phyloP scores from a whole-genome alignment of 1,140 invertebrate species.

The Drosophila repleta region DNA sequence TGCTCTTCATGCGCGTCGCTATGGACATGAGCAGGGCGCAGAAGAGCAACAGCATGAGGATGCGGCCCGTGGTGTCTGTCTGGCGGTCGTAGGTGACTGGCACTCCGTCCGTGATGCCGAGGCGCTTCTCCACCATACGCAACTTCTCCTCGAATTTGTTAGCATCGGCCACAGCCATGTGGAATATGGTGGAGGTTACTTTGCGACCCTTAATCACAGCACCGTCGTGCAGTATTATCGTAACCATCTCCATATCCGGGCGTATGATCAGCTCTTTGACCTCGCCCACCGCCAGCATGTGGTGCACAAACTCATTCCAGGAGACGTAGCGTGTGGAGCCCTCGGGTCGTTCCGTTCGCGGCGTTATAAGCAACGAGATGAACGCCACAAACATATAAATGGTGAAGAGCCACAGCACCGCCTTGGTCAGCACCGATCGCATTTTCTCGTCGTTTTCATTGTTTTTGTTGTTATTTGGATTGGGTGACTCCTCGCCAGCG shows the following conservation, averaged over 20 bases:
- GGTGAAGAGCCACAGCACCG: slow-evolving; percentile 90
- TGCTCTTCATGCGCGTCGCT: slow-evolving; percentile 87
- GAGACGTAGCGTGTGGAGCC: slow-evolving; percentile 88
- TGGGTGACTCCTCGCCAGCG: slow-evolving; percentile 72
- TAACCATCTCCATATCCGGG: slow-evolving; percentile 92
- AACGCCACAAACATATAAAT: slow-evolving; percentile 89
- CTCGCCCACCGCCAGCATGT: slow-evolving; percentile 96
- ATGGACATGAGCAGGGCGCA: slow-evolving; percentile 88
- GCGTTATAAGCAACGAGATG: slow-evolving; percentile 89
- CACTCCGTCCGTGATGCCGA: slow-evolving; percentile 92
- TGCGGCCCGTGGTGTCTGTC: slow-evolving; percentile 88
- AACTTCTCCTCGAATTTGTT: slow-evolving; percentile 95
- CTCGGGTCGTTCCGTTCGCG: slow-evolving; percentile 88
- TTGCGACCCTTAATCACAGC: slow-evolving; percentile 93
- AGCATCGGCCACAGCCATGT: slow-evolving; percentile 93
- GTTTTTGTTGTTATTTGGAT: slow-evolving; percentile 86
- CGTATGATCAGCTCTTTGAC: slow-evolving; percentile 94
- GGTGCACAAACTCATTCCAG: slow-evolving; percentile 97
- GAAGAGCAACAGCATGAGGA: slow-evolving; percentile 88
- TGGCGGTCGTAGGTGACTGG: slow-evolving; percentile 93
- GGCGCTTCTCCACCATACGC: slow-evolving; percentile 90
- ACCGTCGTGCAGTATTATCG: slow-evolving; percentile 92
- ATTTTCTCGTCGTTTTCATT: slow-evolving; percentile 87
- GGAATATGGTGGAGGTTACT: slow-evolving; percentile 85
- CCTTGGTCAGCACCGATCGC: slow-evolving; percentile 88